phyloP scores from a whole-genome alignment of 35 echinoderm and acorn worm species.

The Apostichopus parvimensis region DNA sequence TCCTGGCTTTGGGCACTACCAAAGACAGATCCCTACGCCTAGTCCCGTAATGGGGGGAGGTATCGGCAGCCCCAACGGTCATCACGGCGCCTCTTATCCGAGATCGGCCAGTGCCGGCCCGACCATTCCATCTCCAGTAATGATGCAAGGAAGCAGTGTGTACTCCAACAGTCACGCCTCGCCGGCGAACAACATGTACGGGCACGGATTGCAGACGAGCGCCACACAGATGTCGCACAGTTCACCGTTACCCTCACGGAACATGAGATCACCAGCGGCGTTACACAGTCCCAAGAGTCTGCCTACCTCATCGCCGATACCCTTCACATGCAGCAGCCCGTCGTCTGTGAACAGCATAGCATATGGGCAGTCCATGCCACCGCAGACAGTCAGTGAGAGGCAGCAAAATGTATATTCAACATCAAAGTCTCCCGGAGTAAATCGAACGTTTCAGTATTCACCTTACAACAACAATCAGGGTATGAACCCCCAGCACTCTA shows the following conservation, averaged over 20 bases:
- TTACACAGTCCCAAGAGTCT: slow-evolving; percentile 84
- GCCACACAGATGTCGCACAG: slow-evolving; percentile 6
- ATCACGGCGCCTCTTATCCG: slow-evolving; percentile 52
- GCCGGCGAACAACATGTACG: slow-evolving; percentile 23
- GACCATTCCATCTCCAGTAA: slow-evolving; percentile 65
- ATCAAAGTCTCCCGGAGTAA: slow-evolving; percentile 24
- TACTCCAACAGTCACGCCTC: slow-evolving; percentile 67
- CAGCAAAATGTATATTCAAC: slow-evolving; percentile 15
- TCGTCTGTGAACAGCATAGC: slow-evolving; percentile 22
- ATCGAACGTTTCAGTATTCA: slow-evolving; percentile 37
- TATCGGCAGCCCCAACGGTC: slow-evolving; percentile 80
- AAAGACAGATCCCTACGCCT: slow-evolving; percentile 65
- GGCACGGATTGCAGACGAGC: slow-evolving; percentile 55
- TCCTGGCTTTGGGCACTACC: slow-evolving; percentile 56
- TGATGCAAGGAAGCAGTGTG: slow-evolving; percentile 73
- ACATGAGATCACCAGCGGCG: slow-evolving; percentile 67
- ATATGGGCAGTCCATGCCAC: slow-evolving; percentile 34
- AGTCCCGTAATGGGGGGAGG: slow-evolving; percentile 68
- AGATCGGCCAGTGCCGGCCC: slow-evolving; percentile 64
- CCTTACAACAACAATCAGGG: slow-evolving; percentile 40
- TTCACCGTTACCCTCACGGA: slow-evolving; percentile 63
- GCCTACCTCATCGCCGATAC: slow-evolving; percentile 71
- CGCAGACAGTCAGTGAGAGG: slow-evolving; percentile 58
- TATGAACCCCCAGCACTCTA: slow-evolving; percentile 2
- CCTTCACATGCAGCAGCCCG: slow-evolving; percentile 48